Percentiles rank a stretch among this genome's conserved stretches.
These are phyloP conservation scores for Motacilla tschutschensis DNA, from an alignment of 2,113 vertebrate species.

Conservation along the genomic window DNA sequence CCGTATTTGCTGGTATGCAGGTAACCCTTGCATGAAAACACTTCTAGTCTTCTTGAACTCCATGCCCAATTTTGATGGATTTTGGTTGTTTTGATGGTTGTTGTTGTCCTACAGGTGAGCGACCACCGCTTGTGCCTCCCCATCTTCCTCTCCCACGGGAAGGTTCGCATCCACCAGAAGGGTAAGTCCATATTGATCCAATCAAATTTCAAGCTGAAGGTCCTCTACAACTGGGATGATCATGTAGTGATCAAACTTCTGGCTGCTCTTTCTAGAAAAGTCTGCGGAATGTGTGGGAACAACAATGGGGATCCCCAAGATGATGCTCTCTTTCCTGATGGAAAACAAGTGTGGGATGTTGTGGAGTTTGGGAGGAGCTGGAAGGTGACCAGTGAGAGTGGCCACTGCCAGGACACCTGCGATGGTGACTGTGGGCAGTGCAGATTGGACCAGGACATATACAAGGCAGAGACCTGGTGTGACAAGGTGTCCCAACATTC, in stretches of 20 bases:
- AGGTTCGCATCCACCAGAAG: constrained; percentile 55
- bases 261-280: neutral
- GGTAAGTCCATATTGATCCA: constrained; percentile 59
- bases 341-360: neutral
- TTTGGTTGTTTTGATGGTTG: neutral
- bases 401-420: neutral
- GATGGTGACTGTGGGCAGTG: neutral
- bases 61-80: rapidly evolving
- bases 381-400: neutral
- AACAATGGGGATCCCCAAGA: neutral
- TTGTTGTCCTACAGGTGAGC: constrained; percentile 60
- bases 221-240: constrained; percentile 74
- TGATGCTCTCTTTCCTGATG: neutral
- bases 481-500: neutral
- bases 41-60: neutral
- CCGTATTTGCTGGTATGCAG: neutral
- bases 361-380: constrained; percentile 14
- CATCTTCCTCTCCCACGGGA: constrained; percentile 43
- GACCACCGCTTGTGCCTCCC: constrained; percentile 66
- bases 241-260: constrained; percentile 63
- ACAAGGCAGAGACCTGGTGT: neutral
- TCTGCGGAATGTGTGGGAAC: constrained; percentile 43
- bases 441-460: rapidly evolving
- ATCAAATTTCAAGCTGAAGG: constrained; percentile 59
- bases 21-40: neutral